These are phyloP conservation scores for Phodopus roborovskii DNA, from an alignment of 2,113 vertebrate genomes.

Conservation along the genomic window DNA sequence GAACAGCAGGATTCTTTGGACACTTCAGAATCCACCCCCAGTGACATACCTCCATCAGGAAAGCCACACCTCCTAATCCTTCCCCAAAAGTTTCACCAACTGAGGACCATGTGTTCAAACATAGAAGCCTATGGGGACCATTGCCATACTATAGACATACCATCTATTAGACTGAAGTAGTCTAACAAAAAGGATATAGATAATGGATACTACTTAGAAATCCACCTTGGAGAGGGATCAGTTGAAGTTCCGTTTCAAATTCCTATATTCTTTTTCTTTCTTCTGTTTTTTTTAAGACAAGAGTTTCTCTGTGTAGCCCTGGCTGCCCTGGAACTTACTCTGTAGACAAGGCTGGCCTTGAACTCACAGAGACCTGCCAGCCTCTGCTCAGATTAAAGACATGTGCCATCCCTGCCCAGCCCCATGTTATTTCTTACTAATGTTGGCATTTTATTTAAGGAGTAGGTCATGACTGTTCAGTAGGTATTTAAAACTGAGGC, in stretches of 20 bases:
- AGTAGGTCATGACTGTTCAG: not conserved
- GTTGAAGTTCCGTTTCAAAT: not conserved
- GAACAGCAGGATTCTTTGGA: not conserved
- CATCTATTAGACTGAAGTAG: not conserved
- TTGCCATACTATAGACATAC: not conserved
- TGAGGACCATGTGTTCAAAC: not conserved
- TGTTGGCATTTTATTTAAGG: not conserved
- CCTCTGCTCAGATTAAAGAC: not conserved
- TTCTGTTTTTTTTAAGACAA: not conserved
- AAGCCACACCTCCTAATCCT: not conserved
- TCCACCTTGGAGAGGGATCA: not conserved
- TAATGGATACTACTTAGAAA: not conserved
- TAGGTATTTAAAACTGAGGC: not conserved
- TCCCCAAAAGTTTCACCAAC: not conserved
- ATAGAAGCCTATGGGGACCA: not conserved
- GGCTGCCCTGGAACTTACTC: not conserved
- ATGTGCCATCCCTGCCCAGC: not conserved
- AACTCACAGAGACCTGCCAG: not conserved
- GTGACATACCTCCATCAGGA: not conserved
- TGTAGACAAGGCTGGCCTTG: not conserved
- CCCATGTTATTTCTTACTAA: not conserved
- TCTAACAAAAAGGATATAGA: not conserved
- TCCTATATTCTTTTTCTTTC: too few species aligned
- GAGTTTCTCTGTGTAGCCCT: not conserved
- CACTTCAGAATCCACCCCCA: not conserved